A percentile compares a stretch with the other conserved stretches of the same genome.
phyloP scores from a whole-genome alignment of 2,113 vertebrate genomes.

The Uropsilus gracilis region DNA sequence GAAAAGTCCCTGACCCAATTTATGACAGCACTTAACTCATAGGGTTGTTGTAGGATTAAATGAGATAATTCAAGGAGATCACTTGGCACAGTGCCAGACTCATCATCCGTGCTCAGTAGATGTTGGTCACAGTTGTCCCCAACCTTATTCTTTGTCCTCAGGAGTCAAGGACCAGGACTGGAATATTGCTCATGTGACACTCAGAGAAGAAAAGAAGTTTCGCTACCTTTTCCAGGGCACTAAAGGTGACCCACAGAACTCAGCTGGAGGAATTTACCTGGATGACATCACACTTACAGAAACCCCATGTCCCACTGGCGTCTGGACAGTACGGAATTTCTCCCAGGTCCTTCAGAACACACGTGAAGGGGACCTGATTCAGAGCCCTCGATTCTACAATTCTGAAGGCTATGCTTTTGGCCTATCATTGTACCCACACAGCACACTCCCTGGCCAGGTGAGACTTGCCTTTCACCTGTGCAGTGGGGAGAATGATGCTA shows the following conservation, averaged over 20 bases:
- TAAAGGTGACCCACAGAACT: slow-evolving; percentile 83
- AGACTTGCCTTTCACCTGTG: slow-evolving; percentile 89
- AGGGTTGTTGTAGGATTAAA: neutral
- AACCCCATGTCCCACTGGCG: slow-evolving; percentile 88
- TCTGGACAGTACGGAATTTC: slow-evolving; percentile 92
- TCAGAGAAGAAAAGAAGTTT: slow-evolving; percentile 90
- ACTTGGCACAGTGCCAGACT: neutral
- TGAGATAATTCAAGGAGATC: neutral
- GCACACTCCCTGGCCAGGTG: slow-evolving; percentile 66
- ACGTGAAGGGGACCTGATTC: neutral
- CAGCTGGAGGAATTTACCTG: slow-evolving; percentile 89
- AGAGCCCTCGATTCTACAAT: slow-evolving; percentile 92
- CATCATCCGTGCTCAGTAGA: neutral
- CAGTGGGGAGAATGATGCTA: slow-evolving; percentile 91
- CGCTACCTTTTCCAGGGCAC: slow-evolving; percentile 93
- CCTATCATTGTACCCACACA: slow-evolving; percentile 83
- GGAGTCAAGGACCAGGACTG: slow-evolving; percentile 87
- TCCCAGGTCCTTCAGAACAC: slow-evolving; percentile 84
- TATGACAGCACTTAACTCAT: neutral
- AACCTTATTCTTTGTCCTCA: slow-evolving; percentile 74
- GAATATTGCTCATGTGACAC: slow-evolving; percentile 92
- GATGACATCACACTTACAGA: slow-evolving; percentile 92
- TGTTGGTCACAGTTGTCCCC: neutral
- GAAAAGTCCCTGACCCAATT: neutral
- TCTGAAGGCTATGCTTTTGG: slow-evolving; percentile 92